phyloP scores from a whole-genome alignment of 2,113 vertebrate genomes.

The Ptilorrhoa leucosticta region DNA sequence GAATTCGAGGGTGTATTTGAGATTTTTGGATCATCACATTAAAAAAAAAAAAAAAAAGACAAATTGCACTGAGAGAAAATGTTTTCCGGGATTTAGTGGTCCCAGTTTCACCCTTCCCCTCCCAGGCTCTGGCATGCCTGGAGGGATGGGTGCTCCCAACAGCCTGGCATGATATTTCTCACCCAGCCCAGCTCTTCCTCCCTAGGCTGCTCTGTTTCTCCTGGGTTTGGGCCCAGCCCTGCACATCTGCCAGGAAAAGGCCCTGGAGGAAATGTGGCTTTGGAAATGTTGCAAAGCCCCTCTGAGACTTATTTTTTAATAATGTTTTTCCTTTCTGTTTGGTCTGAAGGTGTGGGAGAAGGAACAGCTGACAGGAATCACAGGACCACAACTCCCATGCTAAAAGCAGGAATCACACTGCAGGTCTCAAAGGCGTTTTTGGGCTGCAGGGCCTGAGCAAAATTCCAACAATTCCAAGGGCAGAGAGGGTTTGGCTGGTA shows the following conservation, averaged over 20 bases:
- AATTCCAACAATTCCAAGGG: background rate
- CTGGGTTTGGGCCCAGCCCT: background rate
- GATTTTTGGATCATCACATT: background rate
- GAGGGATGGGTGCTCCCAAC: background rate
- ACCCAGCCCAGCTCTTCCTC: background rate
- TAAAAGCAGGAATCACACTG: background rate
- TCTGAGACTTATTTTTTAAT: background rate
- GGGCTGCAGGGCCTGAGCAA: rapidly evolving
- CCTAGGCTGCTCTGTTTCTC: background rate
- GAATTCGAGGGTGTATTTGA: background rate
- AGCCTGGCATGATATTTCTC: background rate
- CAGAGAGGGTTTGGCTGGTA: background rate
- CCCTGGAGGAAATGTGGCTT: background rate
- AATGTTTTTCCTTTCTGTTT: background rate
- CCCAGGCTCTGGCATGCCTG: background rate
- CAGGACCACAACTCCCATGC: background rate
- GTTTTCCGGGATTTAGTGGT: background rate
- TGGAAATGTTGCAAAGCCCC: background rate
- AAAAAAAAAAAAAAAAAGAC: background rate
- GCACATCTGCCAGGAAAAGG: background rate
- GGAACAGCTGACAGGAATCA: rapidly evolving
- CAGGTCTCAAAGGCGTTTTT: background rate
- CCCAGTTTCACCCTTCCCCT: background rate
- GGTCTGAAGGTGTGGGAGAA: rapidly evolving
- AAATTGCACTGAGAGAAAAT: background rate